Conservation (phyloP, 2,888 invertebrate species). For the Tetanocera ferruginea region DNA sequence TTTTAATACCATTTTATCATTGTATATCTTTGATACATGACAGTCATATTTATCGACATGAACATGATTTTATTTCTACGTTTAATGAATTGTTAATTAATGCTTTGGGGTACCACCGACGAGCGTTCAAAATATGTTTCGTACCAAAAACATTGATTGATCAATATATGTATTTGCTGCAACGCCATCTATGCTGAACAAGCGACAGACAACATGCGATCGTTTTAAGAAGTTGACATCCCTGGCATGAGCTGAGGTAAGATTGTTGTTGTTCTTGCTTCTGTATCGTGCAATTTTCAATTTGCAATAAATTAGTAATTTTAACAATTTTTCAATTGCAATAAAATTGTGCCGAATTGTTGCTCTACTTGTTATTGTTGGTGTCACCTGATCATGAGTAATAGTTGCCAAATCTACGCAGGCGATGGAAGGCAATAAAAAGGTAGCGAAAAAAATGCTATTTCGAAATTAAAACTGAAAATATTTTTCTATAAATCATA, state of each 20-base stretch:
- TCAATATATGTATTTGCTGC: constrained; percentile 50
- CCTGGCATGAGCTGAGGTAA: constrained; percentile 57
- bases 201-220: constrained; percentile 1
- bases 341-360: not conserved
- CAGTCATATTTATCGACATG: no score
- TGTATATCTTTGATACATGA: no score
- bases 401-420: no score
- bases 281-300: constrained; percentile 23
- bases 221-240: constrained; percentile 61
- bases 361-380: not conserved
- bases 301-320: constrained; percentile 28
- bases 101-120: constrained; percentile 19
- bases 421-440: no score
- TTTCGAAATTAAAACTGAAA: no score
- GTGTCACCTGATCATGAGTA: no score
- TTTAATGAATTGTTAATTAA: constrained; percentile 48
- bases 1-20: no score
- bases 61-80: not conserved
- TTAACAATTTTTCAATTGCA: not conserved
- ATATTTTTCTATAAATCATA: no score
- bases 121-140: not conserved
- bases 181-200: not conserved
- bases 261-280: not conserved
- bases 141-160: constrained; percentile 37
- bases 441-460: no score